Conservation (phyloP, 2,888 invertebrate species). For the Eurytoma californica region DNA sequence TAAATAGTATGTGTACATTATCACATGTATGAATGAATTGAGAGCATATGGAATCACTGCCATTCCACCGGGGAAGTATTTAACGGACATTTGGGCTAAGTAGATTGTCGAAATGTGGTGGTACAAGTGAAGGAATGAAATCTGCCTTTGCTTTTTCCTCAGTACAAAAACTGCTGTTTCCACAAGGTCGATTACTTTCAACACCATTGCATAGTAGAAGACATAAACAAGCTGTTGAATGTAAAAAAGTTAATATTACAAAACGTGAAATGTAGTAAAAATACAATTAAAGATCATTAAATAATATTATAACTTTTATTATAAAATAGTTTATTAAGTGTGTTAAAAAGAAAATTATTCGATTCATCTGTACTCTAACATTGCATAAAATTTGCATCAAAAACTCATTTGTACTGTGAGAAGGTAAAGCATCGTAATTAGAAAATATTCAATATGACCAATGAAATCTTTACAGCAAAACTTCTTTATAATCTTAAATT, state of each 20-base stretch:
- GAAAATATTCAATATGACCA: too few relatives aligned
- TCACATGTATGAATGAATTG: conserved; percentile 81
- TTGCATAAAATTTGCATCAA: too few relatives aligned
- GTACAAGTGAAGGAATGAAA: conserved; percentile 83
- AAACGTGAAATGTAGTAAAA: too few relatives aligned
- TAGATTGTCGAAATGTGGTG: conserved; percentile 81
- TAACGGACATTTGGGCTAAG: conserved; percentile 78
- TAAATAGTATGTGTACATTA: conserved; percentile 86
- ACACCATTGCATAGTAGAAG: conserved; percentile 79
- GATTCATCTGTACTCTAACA: too few relatives aligned
- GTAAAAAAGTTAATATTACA: too few relatives aligned
- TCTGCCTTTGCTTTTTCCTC: conserved; percentile 82
- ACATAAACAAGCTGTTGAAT: conserved; percentile 67
- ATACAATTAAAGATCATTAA: not conserved
- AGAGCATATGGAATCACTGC: conserved; percentile 79
- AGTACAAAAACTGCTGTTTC: conserved; percentile 84
- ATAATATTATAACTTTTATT: not conserved
- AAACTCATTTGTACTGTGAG: too few relatives aligned
- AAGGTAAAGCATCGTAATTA: too few relatives aligned
- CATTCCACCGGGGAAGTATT: conserved; percentile 81
- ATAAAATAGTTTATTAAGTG: too few relatives aligned
- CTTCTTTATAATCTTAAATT: too few relatives aligned
- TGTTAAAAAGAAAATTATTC: too few relatives aligned
- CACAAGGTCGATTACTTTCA: conserved; percentile 81
- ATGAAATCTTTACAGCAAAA: too few relatives aligned